These are phyloP conservation scores for Puffinus mauretanicus DNA, from an alignment of 2,113 vertebrate species.

Conservation along the genomic window DNA sequence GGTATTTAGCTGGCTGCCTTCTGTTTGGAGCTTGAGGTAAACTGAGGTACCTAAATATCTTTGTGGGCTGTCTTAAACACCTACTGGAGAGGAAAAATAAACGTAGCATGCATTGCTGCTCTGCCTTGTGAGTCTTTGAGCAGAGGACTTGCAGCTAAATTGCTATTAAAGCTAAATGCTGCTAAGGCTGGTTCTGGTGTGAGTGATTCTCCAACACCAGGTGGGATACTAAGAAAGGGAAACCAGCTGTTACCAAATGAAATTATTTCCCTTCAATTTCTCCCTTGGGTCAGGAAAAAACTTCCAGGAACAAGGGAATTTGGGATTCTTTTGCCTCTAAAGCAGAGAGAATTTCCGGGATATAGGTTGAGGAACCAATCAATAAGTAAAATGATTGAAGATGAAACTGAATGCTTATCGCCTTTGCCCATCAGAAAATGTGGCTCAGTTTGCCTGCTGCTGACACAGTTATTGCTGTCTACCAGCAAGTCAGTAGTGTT, in stretches of 20 bases:
- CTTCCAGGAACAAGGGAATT: not conserved
- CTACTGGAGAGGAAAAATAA: not conserved
- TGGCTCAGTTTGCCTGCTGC: not conserved
- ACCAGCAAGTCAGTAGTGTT: not conserved
- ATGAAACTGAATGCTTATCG: not conserved
- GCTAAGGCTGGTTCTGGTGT: not conserved
- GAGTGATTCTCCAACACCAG: not conserved
- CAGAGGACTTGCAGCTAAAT: not conserved
- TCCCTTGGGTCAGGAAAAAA: not conserved
- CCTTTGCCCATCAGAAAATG: not conserved
- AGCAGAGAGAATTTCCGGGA: not conserved
- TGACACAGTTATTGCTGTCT: not conserved
- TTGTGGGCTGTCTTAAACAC: not conserved
- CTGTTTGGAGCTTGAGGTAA: not conserved
- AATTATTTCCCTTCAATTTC: not conserved
- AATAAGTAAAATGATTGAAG: not conserved
- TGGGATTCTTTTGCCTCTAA: not conserved
- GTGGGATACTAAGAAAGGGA: not conserved
- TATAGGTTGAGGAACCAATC: not conserved
- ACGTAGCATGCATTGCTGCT: not conserved
- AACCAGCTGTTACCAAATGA: not conserved
- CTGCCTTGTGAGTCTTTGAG: not conserved
- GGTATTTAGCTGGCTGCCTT: not conserved
- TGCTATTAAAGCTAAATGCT: not conserved
- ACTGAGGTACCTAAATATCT: not conserved